phyloP scores from a whole-genome alignment of 2,113 vertebrate species.

The Eudyptes chrysolophus region DNA sequence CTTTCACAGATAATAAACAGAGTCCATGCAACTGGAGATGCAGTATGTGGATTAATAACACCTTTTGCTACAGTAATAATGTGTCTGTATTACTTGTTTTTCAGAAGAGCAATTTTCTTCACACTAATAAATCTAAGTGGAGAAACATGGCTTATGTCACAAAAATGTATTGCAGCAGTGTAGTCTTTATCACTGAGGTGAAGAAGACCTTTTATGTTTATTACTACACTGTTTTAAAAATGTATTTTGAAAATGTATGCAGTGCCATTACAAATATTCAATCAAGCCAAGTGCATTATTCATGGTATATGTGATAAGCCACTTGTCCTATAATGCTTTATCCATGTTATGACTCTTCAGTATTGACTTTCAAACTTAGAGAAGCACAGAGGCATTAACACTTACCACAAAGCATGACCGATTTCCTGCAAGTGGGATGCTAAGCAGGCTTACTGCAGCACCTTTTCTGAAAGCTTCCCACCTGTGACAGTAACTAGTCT shows the following conservation, averaged over 20 bases:
- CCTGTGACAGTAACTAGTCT: neutral
- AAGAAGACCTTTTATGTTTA: constrained; percentile 23
- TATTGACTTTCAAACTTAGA: neutral
- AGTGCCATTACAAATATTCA: neutral
- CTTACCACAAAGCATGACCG: neutral
- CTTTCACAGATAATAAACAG: neutral
- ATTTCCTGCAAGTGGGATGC: neutral
- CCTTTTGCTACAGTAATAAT: constrained; percentile 28
- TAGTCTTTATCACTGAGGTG: constrained; percentile 4
- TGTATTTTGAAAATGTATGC: neutral
- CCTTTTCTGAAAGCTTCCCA: neutral
- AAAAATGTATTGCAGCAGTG: neutral
- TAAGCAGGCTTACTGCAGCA: neutral
- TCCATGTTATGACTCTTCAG: neutral
- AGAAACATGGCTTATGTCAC: constrained; percentile 42
- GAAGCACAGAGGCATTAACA: neutral
- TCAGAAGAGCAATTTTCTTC: constrained; percentile 47
- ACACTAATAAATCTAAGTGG: constrained; percentile 52
- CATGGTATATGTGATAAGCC: neutral
- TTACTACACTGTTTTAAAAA: neutral
- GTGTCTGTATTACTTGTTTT: constrained; percentile 22
- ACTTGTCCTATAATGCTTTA: neutral
- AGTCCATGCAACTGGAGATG: neutral
- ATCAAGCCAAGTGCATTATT: neutral
- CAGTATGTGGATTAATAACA: constrained; percentile 26